phyloP scores from a whole-genome alignment of 1,140 invertebrate genomes.

The Choristoneura fumiferana region DNA sequence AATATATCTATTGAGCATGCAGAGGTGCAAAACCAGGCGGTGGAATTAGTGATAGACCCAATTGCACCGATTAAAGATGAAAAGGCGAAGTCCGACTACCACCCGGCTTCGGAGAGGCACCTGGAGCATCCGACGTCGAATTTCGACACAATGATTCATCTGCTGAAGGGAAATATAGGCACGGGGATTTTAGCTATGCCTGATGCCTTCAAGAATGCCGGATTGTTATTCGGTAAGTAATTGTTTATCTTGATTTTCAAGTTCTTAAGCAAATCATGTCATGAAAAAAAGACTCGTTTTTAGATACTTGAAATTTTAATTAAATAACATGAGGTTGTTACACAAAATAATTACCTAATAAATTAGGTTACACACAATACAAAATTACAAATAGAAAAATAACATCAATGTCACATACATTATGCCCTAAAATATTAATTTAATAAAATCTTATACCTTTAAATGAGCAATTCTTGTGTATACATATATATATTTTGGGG shows the following conservation, averaged over 20 bases:
- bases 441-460: no score
- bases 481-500: no score
- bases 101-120: slow-evolving; percentile 82
- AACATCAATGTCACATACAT: no score
- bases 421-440: no score
- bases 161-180: slow-evolving; percentile 91
- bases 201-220: slow-evolving; percentile 90
- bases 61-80: slow-evolving; percentile 51
- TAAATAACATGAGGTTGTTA: no score
- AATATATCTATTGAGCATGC: slow-evolving; percentile 61
- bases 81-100: slow-evolving; percentile 72
- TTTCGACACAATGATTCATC: slow-evolving; percentile 88
- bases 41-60: slow-evolving; percentile 53
- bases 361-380: no score
- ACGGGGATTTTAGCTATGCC: slow-evolving; percentile 93
- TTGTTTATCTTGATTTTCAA: slow-evolving; percentile 6
- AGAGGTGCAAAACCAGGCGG: slow-evolving; percentile 45
- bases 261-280: no score
- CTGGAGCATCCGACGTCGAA: slow-evolving; percentile 89
- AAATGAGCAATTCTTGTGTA: no score
- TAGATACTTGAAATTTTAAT: no score
- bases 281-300: no score
- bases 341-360: no score
- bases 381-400: no score
- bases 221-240: slow-evolving; percentile 83